phyloP scores from a whole-genome alignment of 92 coral and sea anemone genomes.

The Porites evermanni region DNA sequence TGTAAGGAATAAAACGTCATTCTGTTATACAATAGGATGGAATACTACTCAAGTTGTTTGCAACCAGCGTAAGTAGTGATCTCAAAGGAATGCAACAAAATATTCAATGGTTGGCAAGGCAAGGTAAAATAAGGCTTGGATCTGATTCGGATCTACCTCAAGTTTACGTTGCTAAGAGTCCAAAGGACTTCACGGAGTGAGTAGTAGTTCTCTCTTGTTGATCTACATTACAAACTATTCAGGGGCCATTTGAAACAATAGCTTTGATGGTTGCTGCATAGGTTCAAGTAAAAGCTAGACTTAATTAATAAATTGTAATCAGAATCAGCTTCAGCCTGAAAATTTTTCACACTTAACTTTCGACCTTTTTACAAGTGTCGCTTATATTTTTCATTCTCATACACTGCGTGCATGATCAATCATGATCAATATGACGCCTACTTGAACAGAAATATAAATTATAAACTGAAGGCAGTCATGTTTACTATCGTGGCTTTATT shows the following conservation, averaged over 20 bases:
- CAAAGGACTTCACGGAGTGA: constrained; percentile 49
- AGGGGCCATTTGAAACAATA: not conserved
- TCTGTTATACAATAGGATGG: constrained; percentile 9
- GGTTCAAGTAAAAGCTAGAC: not conserved
- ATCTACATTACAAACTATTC: not conserved
- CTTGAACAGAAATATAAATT: no score
- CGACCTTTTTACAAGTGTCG: no score
- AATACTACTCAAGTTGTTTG: constrained; percentile 6
- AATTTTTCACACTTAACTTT: no score
- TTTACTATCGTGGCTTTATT: no score
- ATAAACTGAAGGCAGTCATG: no score
- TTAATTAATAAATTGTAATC: no score
- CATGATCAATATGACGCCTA: no score
- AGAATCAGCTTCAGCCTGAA: no score
- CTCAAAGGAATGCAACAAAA: constrained; percentile 4
- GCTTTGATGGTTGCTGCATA: not conserved
- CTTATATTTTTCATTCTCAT: no score
- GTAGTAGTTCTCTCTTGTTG: not conserved
- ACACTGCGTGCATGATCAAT: no score
- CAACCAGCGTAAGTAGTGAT: constrained; percentile 26
- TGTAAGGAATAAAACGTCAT: not conserved
- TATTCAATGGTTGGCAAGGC: not conserved
- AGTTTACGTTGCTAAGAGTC: constrained; percentile 40
- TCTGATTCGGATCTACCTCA: constrained; percentile 9
- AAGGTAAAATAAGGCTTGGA: constrained; percentile 23